Conservation (phyloP, 2,113 vertebrate species). For the Sciurus niger region DNA sequence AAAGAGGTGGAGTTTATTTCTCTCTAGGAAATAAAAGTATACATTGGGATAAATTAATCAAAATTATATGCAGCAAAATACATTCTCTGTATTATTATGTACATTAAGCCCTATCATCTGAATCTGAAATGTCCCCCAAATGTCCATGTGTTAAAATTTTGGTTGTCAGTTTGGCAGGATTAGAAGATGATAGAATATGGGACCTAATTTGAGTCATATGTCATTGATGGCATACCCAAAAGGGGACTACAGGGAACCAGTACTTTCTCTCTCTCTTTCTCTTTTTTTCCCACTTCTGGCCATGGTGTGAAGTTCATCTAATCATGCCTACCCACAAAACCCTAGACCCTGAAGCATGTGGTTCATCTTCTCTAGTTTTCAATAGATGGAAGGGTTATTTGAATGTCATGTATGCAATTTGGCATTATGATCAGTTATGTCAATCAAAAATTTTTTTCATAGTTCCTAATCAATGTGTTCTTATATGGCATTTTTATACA, state of each 20-base stretch:
- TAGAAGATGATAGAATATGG: too few relatives aligned
- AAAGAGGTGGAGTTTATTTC: background rate
- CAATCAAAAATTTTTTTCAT: background rate
- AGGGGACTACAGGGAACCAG: too few relatives aligned
- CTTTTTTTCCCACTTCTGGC: too few relatives aligned
- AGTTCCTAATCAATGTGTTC: background rate
- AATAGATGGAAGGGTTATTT: background rate
- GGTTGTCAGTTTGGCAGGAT: too few relatives aligned
- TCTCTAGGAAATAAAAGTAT: background rate
- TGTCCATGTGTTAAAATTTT: background rate
- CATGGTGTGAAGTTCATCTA: background rate
- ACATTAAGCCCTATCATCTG: background rate
- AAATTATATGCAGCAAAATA: background rate
- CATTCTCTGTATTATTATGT: background rate
- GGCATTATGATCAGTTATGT: background rate
- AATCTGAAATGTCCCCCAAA: background rate
- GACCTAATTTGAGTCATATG: too few relatives aligned
- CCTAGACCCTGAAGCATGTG: background rate
- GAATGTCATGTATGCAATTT: background rate
- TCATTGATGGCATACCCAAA: too few relatives aligned
- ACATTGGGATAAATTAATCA: background rate
- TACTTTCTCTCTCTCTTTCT: too few relatives aligned
- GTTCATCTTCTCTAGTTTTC: background rate
- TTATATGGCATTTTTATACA: background rate
- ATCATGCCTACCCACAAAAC: background rate